Evolutionary conservation across 1,140 invertebrate genomes (phyloP).

Genomic region (Cyphomyrmex costatus): DNA sequence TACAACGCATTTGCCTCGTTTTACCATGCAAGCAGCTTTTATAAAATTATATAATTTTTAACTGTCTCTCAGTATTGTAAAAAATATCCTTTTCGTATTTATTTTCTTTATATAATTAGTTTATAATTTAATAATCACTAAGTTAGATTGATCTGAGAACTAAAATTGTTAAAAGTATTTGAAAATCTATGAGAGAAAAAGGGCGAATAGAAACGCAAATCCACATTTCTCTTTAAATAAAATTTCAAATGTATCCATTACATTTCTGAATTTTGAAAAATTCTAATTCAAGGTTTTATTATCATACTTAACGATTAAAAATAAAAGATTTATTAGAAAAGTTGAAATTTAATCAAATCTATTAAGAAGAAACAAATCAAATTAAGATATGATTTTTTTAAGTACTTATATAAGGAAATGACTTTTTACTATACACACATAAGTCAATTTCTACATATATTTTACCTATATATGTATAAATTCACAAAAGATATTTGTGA

Average conservation of each 20-base stretch:
- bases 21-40: background rate
- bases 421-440: background rate
- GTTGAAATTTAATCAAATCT: background rate
- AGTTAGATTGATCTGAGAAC: background rate
- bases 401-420: background rate
- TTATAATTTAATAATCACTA: background rate
- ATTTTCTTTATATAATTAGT: background rate
- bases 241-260: background rate
- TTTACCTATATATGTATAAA: background rate
- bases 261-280: background rate
- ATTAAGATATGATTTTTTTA: background rate
- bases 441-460: background rate
- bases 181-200: background rate
- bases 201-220: background rate
- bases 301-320: background rate
- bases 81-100: background rate
- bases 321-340: background rate
- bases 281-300: background rate
- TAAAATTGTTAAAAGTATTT: constrained; percentile 1
- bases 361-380: background rate
- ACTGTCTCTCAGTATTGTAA: background rate
- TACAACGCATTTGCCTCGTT: constrained; percentile 8
- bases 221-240: background rate
- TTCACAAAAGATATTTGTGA: background rate
- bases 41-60: constrained; percentile 7